A percentile compares a stretch with the other conserved stretches of the same genome.
phyloP scores from a whole-genome alignment of 2,888 invertebrate genomes.

The Eupeodes latifasciatus region DNA sequence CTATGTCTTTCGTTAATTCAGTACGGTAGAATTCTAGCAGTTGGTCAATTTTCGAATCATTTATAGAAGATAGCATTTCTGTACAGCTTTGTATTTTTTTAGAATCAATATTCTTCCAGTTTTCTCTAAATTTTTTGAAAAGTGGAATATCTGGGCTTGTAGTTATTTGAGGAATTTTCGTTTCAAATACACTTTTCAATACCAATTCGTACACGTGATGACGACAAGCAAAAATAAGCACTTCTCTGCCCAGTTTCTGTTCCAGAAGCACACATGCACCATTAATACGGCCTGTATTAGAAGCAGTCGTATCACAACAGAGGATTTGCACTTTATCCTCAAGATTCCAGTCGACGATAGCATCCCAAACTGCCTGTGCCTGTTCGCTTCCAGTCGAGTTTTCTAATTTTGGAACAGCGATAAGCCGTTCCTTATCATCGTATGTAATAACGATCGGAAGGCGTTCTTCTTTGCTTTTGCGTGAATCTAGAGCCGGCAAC shows the following conservation, averaged over 20 bases:
- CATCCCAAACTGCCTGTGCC: slow-evolving; percentile 76
- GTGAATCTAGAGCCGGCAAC: neutral
- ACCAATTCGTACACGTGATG: neutral
- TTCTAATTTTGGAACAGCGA: slow-evolving; percentile 1
- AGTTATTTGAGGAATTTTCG: neutral
- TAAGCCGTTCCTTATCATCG: neutral
- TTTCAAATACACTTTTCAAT: slow-evolving; percentile 12
- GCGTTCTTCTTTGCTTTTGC: slow-evolving; percentile 7
- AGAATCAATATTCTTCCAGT: neutral
- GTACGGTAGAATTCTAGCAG: no score
- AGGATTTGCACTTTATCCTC: slow-evolving; percentile 74
- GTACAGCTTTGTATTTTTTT: neutral
- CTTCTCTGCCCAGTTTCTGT: slow-evolving; percentile 5
- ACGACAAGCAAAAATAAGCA: neutral
- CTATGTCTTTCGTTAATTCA: no score
- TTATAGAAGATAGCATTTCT: neutral
- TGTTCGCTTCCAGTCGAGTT: slow-evolving; percentile 68
- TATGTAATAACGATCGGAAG: neutral
- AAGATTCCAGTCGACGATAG: slow-evolving; percentile 72
- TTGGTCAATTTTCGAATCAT: no score
- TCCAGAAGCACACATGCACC: neutral
- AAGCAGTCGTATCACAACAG: neutral
- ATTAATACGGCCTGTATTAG: neutral
- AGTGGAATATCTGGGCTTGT: slow-evolving; percentile 22
- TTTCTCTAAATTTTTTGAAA: slow-evolving; percentile 3